Base-by-base conservation (phyloP, 2,113 vertebrate species). In the Cepphus grylle region DNA sequence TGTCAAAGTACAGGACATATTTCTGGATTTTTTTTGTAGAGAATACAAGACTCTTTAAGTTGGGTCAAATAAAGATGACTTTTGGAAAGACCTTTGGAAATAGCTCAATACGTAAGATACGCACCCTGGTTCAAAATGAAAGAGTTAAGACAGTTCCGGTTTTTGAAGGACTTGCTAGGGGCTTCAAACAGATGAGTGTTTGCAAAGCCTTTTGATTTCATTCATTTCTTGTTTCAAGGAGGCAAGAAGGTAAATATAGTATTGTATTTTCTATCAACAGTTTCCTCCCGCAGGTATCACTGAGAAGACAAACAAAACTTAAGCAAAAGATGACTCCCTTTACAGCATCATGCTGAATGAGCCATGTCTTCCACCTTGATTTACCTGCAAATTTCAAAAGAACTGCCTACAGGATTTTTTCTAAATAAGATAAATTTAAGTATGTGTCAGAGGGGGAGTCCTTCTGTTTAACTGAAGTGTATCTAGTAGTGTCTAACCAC, bases 61-160 rank as follows among this genome's bases (percentile, higher is more conserved):
- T 89, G 20, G 21, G 70, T 66, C 50, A 76, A 71, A 43, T n/a
- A 82, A 66, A 67, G 42, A 10, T 71, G 36, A 27, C 20, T 59
- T 86, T 67, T 58, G 22, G 27, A 67, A 78, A 58, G 23, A 71
- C 22, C 22, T 59, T 69, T 19, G 47, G 53, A 80, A 87, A 40
- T 26, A 81, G 18, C 7, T 20, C 0, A 0, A 2, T 63, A 43
- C 20, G 12, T 15, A 76, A 34, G 32, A 9, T 27, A 11, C 2
- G 15, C 45, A 76, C 6, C 4, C 5, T 34, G 27, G 19, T 56
- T 85, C 43, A 53, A 76, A 88, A 62, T 8, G 1, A 2, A 67
- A 67, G 8, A 65, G 27, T 12, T 73, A 45, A 74, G 83, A 56
- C 27, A 49, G 19, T 32, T n/a, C 47, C 79, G 18, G 10, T 81